Evolutionary conservation across 1,140 invertebrate genomes (phyloP).

Genomic region (Drosophila bocki): DNA sequence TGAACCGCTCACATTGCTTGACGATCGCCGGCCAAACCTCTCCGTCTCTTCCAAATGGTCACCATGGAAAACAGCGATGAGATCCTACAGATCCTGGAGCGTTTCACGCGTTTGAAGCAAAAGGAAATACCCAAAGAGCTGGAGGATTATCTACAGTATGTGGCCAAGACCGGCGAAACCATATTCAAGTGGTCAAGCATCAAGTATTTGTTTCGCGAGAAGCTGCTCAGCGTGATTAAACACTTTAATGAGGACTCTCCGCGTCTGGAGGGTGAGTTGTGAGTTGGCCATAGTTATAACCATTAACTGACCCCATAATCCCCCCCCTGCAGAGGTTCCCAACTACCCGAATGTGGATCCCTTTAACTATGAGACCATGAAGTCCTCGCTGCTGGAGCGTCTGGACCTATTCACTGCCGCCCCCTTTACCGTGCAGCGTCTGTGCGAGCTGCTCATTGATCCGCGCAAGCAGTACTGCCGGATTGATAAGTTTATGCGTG

Average conservation of each 20-base stretch:
- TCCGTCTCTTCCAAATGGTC: conserved; percentile 52
- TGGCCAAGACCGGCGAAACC: conserved; percentile 97
- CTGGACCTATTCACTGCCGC: conserved; percentile 94
- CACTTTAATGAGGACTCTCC: conserved; percentile 94
- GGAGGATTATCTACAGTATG: conserved; percentile 95
- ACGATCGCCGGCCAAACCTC: background rate
- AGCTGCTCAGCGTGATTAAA: conserved; percentile 93
- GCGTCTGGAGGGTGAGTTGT: conserved; percentile 86
- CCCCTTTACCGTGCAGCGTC: conserved; percentile 97
- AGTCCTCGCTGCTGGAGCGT: conserved; percentile 92
- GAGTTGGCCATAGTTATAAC: background rate
- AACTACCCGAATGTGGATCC: conserved; percentile 95
- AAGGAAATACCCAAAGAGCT: conserved; percentile 94
- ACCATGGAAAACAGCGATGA: conserved; percentile 94
- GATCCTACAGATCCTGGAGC: conserved; percentile 92
- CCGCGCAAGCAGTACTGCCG: conserved; percentile 97
- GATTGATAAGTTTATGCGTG: conserved; percentile 98
- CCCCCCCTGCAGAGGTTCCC: conserved; percentile 87
- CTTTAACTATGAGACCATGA: conserved; percentile 96
- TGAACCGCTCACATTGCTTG: conserved; percentile 14
- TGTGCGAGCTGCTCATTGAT: conserved; percentile 96
- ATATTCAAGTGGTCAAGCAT: conserved; percentile 96
- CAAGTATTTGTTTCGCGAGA: conserved; percentile 94
- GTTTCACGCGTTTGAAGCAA: conserved; percentile 91
- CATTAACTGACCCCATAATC: background rate